A percentile compares a stretch with the other conserved stretches of the same genome.
These are phyloP conservation scores for Micromussa lordhowensis DNA, from an alignment of 92 coral and sea anemone genomes.

Conservation along the genomic window DNA sequence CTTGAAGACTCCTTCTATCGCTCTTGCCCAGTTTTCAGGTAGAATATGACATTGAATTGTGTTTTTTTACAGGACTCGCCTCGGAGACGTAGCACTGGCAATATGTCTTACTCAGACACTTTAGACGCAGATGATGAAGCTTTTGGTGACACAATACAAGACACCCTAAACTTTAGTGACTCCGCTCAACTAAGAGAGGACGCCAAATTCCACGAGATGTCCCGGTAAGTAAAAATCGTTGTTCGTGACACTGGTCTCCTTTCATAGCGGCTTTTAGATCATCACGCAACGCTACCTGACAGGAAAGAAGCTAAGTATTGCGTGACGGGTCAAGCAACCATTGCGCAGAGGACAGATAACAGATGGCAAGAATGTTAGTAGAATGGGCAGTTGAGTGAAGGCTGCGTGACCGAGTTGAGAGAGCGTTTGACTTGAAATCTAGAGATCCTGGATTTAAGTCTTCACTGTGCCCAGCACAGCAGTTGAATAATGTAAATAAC, in stretches of 20 bases:
- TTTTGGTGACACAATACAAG: slow-evolving; percentile 53
- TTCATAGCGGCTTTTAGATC: background rate
- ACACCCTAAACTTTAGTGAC: slow-evolving; percentile 39
- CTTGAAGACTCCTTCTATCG: background rate
- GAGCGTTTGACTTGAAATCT: too few species aligned
- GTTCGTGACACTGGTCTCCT: too few species aligned
- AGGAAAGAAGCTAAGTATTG: background rate
- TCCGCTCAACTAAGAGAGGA: slow-evolving; percentile 50
- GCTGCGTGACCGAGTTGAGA: background rate
- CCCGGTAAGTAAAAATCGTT: slow-evolving; percentile 61
- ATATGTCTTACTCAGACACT: slow-evolving; percentile 20
- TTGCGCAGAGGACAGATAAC: too few species aligned
- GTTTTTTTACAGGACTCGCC: slow-evolving; percentile 32
- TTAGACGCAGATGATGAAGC: slow-evolving; percentile 46
- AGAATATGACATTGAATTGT: background rate
- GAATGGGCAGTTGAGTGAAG: too few species aligned
- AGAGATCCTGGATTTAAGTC: too few species aligned
- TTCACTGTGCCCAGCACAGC: too few species aligned
- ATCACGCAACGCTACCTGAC: background rate
- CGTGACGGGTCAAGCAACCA: too few species aligned
- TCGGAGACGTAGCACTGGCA: slow-evolving; percentile 29
- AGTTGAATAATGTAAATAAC: too few species aligned
- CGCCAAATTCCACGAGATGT: slow-evolving; percentile 82
- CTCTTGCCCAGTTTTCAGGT: background rate
- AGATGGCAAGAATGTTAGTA: too few species aligned